Conservation (phyloP, 2,888 invertebrate genomes). For the Brachyptera risi region DNA sequence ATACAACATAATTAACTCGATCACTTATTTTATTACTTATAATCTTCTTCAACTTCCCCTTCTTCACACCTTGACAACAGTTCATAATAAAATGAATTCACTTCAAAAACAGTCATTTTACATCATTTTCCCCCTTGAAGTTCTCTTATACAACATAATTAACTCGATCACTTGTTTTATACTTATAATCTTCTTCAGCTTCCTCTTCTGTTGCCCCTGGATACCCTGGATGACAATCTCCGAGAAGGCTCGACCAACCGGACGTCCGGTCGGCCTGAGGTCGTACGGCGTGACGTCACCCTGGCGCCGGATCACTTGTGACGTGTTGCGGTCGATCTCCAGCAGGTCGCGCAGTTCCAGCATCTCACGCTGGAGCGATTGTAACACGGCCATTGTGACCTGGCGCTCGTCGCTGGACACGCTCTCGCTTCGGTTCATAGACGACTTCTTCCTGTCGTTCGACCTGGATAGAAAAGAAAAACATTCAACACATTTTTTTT, state of each 20-base stretch:
- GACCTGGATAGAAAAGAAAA: too few relatives aligned
- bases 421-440: too few relatives aligned
- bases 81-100: too few relatives aligned
- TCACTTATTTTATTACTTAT: too few relatives aligned
- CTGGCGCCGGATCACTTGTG: neutral
- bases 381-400: slow-evolving; percentile 5
- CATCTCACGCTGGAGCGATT: slow-evolving; percentile 18
- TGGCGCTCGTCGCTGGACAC: neutral
- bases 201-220: neutral
- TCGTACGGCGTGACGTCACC: neutral
- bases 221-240: neutral
- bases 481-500: too few relatives aligned
- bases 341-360: neutral
- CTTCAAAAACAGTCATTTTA: too few relatives aligned
- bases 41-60: neutral
- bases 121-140: too few relatives aligned
- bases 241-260: neutral
- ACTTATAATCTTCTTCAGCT: neutral
- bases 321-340: slow-evolving; percentile 5
- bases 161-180: too few relatives aligned
- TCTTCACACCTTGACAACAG: too few relatives aligned
- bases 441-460: too few relatives aligned
- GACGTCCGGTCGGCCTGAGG: neutral
- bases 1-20: too few relatives aligned
- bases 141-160: too few relatives aligned